Evolutionary conservation across 2,797 vertebrate genomes (phyloP).

Genomic region (Sparidentex hasta): DNA sequence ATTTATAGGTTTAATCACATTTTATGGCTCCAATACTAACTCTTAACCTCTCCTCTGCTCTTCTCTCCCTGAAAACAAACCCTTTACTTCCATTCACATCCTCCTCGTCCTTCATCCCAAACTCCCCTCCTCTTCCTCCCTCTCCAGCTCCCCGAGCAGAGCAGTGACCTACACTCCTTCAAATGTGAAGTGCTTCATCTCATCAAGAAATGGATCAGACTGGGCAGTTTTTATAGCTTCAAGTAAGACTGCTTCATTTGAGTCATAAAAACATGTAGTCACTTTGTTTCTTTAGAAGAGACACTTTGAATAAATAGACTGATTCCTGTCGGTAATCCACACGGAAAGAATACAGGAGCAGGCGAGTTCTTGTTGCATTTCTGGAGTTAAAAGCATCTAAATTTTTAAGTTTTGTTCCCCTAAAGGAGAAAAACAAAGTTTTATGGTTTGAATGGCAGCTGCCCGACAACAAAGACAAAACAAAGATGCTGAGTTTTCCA

Average conservation of each 20-base stretch:
- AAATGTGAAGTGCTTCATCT: conserved; percentile 40
- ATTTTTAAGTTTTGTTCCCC: background rate
- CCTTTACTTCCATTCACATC: conserved; percentile 17
- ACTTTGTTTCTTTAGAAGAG: conserved; percentile 8
- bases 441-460: background rate
- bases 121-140: background rate
- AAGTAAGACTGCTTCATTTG: background rate
- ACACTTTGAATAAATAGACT: background rate
- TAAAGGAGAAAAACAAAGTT: background rate
- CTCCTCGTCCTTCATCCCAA: background rate
- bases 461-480: background rate
- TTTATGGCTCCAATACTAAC: background rate
- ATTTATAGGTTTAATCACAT: conserved; percentile 19
- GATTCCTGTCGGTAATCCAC: background rate
- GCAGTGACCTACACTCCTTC: conserved; percentile 22
- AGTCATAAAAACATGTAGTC: conserved; percentile 23
- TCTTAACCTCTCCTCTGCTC: background rate
- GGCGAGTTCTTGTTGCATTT: background rate
- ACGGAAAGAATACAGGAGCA: background rate
- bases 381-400: background rate
- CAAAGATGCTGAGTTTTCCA: background rate
- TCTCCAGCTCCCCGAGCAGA: conserved; percentile 8
- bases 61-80: conserved; percentile 4
- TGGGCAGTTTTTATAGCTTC: conserved; percentile 18
- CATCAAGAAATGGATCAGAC: conserved; percentile 35